Base-by-base conservation (phyloP, 1,140 invertebrate genomes). In the Drosophila orena region DNA sequence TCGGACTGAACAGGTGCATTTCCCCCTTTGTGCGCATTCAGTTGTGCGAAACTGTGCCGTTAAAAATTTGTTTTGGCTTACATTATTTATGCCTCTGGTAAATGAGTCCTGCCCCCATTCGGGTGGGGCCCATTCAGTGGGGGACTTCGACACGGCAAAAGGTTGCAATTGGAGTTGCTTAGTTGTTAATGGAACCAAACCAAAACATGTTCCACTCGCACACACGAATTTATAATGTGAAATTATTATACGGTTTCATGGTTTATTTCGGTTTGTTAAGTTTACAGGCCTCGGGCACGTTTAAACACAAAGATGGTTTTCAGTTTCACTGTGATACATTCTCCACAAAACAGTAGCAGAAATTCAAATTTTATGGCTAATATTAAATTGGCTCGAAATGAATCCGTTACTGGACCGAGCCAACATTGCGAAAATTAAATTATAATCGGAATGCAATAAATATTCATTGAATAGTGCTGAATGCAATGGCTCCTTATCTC, bases 71-170 rank as follows among this genome's bases (percentile, higher is more conserved):
- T 62, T 75, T 70, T 62, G 64, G 34, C 20, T 60, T 86, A 57
- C 61, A 79, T 83, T 66, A 88, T 88, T 86, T 77, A 86, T 77
- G 81, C 47, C 35, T 58, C 62, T 75, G 66, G 56, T 54, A 73
- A 70, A 80, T 68, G 74, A 69, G 53, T 69, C 37, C 55, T 15
- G 14, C 46, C 44, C 58, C n/a, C 38, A 15, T 35, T 37, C 43
- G 27, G 60, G 49, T n/a, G n/a, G 50, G 54, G 56, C 34, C 37
- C n/a, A 53, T 43, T 44, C 40, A 20, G 40, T 37, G 2, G 14
- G 34, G 58, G 62, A 50, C n/a, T 42, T 34, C 22, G 20, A 11
- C 44, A 12, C 44, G 24, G 35, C 17, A 34, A 50, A 49, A 27
- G 22, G 59, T 43, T 64, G 58, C 59, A 50, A 64, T 43, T 37